Base-by-base conservation (phyloP, 30 jellyfish, hydroid and myxozoan species). In the Aurelia aurita complex sp. Pacific region DNA sequence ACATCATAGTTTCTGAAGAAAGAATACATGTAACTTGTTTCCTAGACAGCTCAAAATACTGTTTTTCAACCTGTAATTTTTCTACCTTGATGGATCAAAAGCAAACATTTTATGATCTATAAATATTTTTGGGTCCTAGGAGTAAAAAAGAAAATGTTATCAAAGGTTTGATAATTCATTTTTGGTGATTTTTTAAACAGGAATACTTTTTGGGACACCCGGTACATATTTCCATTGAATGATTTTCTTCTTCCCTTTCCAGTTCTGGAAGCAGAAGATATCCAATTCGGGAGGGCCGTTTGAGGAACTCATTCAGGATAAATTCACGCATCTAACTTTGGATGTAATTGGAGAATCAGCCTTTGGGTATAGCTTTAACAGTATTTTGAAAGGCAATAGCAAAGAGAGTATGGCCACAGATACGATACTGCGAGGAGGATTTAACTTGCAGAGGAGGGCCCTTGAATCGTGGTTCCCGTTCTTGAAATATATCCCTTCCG, bases 341-440 rank as follows among this genome's bases (percentile, higher is more conserved):
- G 90, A 80, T 67, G 64, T 80, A 46, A 80, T 80, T 55, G 90
- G 90, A 3, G 90, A 65, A 36, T 54, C 74, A 1, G 76, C 82
- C 23, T 80, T 80, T 66, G 90, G 82, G 38, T 80, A 80, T 59
- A 35, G 34, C 11, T 80, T 80, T 40, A 67, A 80, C 78, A 65
- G 82, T 53, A n/a, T 67, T 8, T 0, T 19, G 10, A 66, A 35
- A 16, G 73, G 69, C 64, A 59, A 51, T 57, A 67, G 64, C 38
- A 61, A 66, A 80, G 90, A 80, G 29, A 80, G 90, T 73, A 34
- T 19, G 1, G 90, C 90, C 17, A 67, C 82, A 0, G 90, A 80
- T 55, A 80, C 55, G 14, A 65, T 80, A 5, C 55, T 80, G 13
- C 90, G 74, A 38, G 73, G 81, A 10, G 36, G 36, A 38, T 67